These are phyloP conservation scores for Odocoileus hemionus DNA, from an alignment of 2,113 vertebrate genomes.

Conservation along the genomic window DNA sequence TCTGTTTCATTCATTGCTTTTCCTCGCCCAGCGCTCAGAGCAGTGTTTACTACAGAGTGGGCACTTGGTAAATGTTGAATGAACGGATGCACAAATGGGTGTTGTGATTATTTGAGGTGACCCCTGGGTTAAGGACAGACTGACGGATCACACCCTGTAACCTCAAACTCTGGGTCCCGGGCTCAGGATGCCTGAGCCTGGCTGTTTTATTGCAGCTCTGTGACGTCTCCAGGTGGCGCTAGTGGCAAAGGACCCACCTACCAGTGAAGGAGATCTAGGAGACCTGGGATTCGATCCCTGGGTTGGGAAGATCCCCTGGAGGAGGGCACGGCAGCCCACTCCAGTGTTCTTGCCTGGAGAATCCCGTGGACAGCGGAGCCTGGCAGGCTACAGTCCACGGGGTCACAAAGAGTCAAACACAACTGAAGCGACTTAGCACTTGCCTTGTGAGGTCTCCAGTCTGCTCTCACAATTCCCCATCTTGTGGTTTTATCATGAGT, in stretches of 20 bases:
- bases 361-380: not conserved
- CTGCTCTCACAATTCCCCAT: not conserved
- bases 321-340: not conserved
- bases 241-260: not conserved
- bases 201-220: not conserved
- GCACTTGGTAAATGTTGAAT: not conserved
- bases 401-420: not conserved
- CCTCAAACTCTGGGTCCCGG: too few relatives aligned
- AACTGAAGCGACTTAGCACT: not conserved
- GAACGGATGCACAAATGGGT: not conserved
- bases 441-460: not conserved
- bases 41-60: not conserved
- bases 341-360: not conserved
- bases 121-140: not conserved
- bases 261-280: not conserved
- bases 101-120: not conserved
- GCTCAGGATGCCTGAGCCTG: not conserved
- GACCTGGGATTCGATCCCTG: accelerated
- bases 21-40: not conserved
- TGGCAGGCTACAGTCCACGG: not conserved
- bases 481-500: not conserved
- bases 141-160: not conserved
- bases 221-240: not conserved
- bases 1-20: not conserved
- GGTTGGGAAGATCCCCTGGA: not conserved